Percentiles rank a stretch among this genome's conserved stretches.
Evolutionary conservation across 2,113 vertebrate genomes (phyloP).

Genomic region (Etia nguti): DNA sequence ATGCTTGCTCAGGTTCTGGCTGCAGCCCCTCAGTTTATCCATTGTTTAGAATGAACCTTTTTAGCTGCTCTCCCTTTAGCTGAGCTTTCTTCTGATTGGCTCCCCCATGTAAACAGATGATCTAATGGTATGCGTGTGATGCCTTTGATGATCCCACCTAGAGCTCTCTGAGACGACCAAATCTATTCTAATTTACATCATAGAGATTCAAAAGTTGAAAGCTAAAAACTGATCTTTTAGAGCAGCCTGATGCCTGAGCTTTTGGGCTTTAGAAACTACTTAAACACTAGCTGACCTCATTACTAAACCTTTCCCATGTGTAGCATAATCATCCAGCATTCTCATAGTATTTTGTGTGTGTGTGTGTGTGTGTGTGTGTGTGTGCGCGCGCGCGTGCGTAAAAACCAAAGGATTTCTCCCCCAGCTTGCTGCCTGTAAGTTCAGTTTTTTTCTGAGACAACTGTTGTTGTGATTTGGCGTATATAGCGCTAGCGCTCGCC

Average conservation of each 20-base stretch:
- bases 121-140: not conserved
- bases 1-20: not conserved
- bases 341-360: not conserved
- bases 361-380: not conserved
- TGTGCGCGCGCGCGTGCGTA: too few species aligned
- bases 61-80: not conserved
- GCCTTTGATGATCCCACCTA: not conserved
- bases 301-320: not conserved
- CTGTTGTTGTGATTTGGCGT: too few species aligned
- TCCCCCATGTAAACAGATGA: not conserved
- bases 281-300: not conserved
- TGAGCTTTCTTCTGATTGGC: not conserved
- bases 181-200: not conserved
- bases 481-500: too few species aligned
- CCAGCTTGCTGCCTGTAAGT: not conserved
- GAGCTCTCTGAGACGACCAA: not conserved
- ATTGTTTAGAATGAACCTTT: not conserved
- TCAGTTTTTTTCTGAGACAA: not conserved
- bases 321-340: not conserved
- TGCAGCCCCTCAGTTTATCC: not conserved
- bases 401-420: too few species aligned
- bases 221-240: not conserved
- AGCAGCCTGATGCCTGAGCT: not conserved
- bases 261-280: not conserved
- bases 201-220: not conserved